Percentiles rank a stretch among this genome's conserved stretches.
Evolutionary conservation across 2,888 invertebrate species (phyloP).

Genomic region (Escarpia spicata): DNA sequence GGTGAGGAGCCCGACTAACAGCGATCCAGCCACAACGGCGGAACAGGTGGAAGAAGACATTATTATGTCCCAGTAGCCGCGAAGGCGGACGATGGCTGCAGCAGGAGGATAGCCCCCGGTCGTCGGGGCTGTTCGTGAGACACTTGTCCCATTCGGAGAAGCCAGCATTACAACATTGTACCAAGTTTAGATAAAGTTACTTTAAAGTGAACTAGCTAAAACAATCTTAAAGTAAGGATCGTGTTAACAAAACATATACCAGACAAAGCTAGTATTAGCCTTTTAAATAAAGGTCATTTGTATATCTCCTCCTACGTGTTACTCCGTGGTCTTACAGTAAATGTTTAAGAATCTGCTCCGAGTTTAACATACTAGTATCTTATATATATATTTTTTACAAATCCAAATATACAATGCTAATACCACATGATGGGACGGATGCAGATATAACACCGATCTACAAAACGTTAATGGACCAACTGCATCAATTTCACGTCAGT

Average conservation of each 20-base stretch:
- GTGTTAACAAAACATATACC: no score
- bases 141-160: background rate
- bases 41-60: background rate
- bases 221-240: no score
- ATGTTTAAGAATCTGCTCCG: background rate
- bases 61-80: background rate
- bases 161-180: background rate
- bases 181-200: background rate
- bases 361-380: background rate
- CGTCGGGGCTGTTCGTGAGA: background rate
- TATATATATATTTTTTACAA: background rate
- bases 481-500: background rate
- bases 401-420: background rate
- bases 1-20: background rate
- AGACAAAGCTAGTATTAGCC: background rate
- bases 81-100: background rate
- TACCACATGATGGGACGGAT: background rate
- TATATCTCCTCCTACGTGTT: no score
- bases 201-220: background rate
- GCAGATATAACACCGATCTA: background rate
- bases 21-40: background rate
- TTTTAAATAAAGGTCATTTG: background rate
- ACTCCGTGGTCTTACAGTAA: background rate
- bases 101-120: background rate
- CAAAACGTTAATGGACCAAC: background rate